These are phyloP conservation scores for Thera britannica DNA, from an alignment of 2,888 invertebrate species.

Conservation along the genomic window DNA sequence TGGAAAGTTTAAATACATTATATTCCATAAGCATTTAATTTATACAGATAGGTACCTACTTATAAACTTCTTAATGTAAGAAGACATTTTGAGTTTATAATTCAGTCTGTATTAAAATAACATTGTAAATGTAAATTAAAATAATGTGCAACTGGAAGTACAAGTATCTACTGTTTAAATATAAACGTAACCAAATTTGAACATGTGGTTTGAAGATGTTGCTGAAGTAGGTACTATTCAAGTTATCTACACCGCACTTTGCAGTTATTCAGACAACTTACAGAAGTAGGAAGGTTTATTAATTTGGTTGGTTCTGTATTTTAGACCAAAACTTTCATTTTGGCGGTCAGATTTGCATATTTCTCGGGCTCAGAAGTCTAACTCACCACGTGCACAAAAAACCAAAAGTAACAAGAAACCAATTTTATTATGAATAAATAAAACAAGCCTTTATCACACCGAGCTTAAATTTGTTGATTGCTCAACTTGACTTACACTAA, in stretches of 20 bases:
- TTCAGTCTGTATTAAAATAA: neutral
- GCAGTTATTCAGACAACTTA: neutral
- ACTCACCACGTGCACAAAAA: no score
- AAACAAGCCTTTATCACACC: no score
- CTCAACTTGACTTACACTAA: no score
- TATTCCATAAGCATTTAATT: no score
- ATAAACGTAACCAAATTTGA: conserved; percentile 51
- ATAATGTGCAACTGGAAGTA: conserved; percentile 2
- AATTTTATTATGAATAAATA: no score
- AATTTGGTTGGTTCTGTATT: neutral
- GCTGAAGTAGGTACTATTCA: neutral
- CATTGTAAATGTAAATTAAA: neutral
- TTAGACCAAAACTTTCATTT: neutral
- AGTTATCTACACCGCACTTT: neutral
- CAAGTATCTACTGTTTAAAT: conserved; percentile 33
- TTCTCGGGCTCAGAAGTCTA: neutral
- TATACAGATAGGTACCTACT: no score
- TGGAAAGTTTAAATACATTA: no score
- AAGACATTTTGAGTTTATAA: neutral
- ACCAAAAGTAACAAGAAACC: no score
- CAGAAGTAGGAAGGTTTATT: neutral
- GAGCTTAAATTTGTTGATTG: no score
- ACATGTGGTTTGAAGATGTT: conserved; percentile 48
- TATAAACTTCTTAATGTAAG: no score
- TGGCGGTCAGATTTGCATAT: neutral